Evolutionary conservation across 2,113 vertebrate genomes (phyloP), one percentile per base, ranked within the genome.

Genomic region (Sturnira hondurensis): DNA sequence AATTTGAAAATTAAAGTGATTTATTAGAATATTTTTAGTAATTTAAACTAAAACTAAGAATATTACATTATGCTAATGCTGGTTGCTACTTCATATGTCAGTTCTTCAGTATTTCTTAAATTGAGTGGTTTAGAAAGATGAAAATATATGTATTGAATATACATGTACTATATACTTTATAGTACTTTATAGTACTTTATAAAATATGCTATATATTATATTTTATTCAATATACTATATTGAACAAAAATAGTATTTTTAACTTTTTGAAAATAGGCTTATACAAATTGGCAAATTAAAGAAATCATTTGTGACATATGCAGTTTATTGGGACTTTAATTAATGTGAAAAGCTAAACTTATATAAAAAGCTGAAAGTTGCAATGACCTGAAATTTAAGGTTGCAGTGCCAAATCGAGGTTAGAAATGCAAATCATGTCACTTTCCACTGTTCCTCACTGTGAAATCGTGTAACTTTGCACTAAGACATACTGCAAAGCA

Each of bases 241-340:
- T 74, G 74, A 89, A 9, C 88, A 91, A 95, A 71, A 94, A 94
- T 71, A 71, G 41, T 5, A 26, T 67, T 81, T 92, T 93, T 83
- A 52, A 2, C 6, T 31, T 67, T 94, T 85, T 68, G 43, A 87
- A 95, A 91, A 85, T 67, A 43, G 16, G 11, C 16, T 89, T 65
- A 52, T 95, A 50, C 58, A 6, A 86, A 45, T 80, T 68, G 12
- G 11, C 33, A 94, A 87, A 91, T 81, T 81, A 54, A 3, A 38
- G 80, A 61, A 50, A 43, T 50, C 8, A 50, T 19, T 70, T 85
- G 43, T 91, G 81, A 87, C 7, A 38, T 7, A 90, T 63, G 9
- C 50, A 95, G 87, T 91, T 92, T 97, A 88, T 70, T 90, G 90
- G n/a, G 54, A 76, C n/a, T 82, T 95, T 95, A 89, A 95, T 93